Evolutionary conservation across 37 sponge, comb jelly and placozoan genomes (phyloP).

Genomic region (Crambe crambe): DNA sequence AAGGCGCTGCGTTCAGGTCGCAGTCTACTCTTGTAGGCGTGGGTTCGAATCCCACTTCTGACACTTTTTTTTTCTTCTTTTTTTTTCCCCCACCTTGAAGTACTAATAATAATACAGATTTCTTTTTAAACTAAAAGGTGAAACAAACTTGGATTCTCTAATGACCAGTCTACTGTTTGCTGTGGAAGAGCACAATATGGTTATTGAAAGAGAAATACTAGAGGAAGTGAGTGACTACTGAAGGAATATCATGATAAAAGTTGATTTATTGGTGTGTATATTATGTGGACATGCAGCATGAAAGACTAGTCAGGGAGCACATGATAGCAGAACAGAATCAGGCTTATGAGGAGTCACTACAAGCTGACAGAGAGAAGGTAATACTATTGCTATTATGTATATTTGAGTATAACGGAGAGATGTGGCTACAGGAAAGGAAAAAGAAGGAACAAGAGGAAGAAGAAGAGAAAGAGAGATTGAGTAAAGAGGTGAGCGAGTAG

Average conservation of each 20-base stretch:
- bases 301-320: conserved; percentile 54
- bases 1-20: conserved; percentile 88
- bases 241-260: neutral
- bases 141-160: conserved; percentile 61
- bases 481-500: conserved; percentile 10
- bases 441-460: conserved; percentile 25
- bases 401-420: conserved; percentile 14
- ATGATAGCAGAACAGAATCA: conserved; percentile 81
- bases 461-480: conserved; percentile 46
- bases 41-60: conserved; percentile 93
- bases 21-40: conserved; percentile 89
- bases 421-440: conserved; percentile 21
- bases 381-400: neutral
- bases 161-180: conserved; percentile 61
- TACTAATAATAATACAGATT: neutral
- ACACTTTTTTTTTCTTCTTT: conserved; percentile 44
- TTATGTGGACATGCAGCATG: conserved; percentile 33
- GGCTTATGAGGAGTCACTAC: conserved; percentile 73
- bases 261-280: neutral
- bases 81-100: neutral
- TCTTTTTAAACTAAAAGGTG: conserved; percentile 29
- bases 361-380: conserved; percentile 73
- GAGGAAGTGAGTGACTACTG: conserved; percentile 62
- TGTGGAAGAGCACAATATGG: conserved; percentile 53
- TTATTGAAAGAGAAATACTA: conserved; percentile 35